Evolutionary conservation across 2,888 invertebrate species (phyloP).

Genomic region (Leptinotarsa rubiginosa): DNA sequence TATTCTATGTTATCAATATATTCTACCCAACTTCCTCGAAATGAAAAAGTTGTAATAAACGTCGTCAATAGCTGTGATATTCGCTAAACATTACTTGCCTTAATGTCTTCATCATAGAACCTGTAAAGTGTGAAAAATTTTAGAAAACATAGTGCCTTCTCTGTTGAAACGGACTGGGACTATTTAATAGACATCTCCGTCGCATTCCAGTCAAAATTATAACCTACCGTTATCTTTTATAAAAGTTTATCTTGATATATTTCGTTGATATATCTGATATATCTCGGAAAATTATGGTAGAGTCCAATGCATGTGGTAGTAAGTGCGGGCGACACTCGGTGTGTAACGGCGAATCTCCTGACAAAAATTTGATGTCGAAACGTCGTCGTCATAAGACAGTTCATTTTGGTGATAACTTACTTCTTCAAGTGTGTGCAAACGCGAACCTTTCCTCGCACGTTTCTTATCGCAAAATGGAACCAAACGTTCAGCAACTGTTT

Average conservation of each 20-base stretch:
- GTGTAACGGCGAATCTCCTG: constrained; percentile 62
- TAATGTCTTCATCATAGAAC: constrained; percentile 49
- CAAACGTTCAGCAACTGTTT: constrained; percentile 84
- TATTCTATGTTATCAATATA: neutral
- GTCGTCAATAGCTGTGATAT: constrained; percentile 65
- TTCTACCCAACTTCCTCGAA: neutral
- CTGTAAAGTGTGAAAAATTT: constrained; percentile 54
- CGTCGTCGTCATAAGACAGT: constrained; percentile 82
- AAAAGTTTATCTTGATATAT: constrained; percentile 44
- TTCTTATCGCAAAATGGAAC: constrained; percentile 74
- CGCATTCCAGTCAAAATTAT: constrained; percentile 2
- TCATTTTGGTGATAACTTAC: constrained; percentile 81
- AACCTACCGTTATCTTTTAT: constrained; percentile 52
- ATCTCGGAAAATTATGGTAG: constrained; percentile 62
- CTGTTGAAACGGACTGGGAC: constrained; percentile 40
- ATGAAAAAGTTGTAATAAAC: constrained; percentile 45
- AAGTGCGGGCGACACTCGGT: constrained; percentile 60
- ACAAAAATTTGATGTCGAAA: constrained; percentile 70
- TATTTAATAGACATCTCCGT: constrained; percentile 34
- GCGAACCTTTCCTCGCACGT: constrained; percentile 69
- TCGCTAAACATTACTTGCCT: constrained; percentile 61
- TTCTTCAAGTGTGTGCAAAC: constrained; percentile 81
- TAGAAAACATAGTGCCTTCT: constrained; percentile 59
- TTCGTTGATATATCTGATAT: constrained; percentile 5
- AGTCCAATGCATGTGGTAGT: constrained; percentile 63